A percentile compares a stretch with the other conserved stretches of the same genome.
Conservation (phyloP, 2,797 vertebrate genomes). For the Betta splendens region DNA sequence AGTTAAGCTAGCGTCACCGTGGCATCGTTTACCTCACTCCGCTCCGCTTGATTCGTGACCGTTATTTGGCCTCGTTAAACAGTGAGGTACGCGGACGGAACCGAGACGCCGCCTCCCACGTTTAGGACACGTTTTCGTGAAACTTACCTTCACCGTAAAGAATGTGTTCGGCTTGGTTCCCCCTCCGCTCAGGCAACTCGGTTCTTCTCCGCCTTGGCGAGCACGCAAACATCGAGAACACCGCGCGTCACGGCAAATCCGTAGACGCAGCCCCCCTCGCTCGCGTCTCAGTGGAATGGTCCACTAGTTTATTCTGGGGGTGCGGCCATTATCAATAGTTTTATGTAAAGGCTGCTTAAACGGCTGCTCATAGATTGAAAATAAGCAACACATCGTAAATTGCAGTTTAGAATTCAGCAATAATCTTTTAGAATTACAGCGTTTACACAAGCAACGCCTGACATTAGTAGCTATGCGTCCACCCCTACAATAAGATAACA, state of each 20-base stretch:
- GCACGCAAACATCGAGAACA: constrained; percentile 22
- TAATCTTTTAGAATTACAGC: rapidly evolving
- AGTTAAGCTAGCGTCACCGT: constrained; percentile 63
- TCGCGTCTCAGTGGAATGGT: constrained; percentile 31
- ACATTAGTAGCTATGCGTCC: rapidly evolving
- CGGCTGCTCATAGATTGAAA: rapidly evolving
- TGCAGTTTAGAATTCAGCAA: too few species aligned
- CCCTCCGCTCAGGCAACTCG: constrained; percentile 7
- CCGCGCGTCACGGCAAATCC: constrained; percentile 59
- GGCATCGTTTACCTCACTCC: constrained; percentile 40
- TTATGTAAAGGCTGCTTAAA: rapidly evolving
- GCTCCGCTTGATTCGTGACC: constrained; percentile 61
- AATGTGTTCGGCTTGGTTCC: background rate
- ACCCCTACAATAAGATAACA: constrained; percentile 28
- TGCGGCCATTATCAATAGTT: rapidly evolving
- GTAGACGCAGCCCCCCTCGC: constrained; percentile 33
- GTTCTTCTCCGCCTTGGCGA: constrained; percentile 1
- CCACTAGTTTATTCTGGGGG: constrained; percentile 56
- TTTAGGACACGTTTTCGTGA: background rate
- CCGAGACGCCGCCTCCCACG: rapidly evolving
- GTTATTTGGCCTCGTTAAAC: constrained; percentile 48
- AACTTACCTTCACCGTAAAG: constrained; percentile 27
- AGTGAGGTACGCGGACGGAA: background rate
- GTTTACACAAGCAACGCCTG: rapidly evolving
- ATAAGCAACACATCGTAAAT: too few species aligned